Percentiles rank a stretch among this genome's conserved stretches.
These are phyloP conservation scores for Caenorhabditis briggsae DNA, from an alignment of 1,140 invertebrate genomes.

Conservation along the genomic window DNA sequence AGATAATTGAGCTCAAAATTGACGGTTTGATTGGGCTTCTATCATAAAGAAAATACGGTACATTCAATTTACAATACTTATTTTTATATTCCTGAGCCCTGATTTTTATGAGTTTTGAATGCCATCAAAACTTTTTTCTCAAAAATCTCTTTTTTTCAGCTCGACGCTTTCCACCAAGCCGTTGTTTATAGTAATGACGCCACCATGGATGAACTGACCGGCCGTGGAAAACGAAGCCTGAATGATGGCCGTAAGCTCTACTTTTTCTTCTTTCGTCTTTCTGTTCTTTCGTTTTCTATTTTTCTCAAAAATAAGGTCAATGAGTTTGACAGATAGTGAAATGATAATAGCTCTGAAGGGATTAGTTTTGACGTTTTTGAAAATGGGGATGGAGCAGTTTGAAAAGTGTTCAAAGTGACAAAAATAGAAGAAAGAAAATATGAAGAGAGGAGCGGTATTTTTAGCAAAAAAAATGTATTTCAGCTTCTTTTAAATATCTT, in stretches of 20 bases:
- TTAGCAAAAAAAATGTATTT: slow-evolving; percentile 14
- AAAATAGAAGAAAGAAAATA: background rate
- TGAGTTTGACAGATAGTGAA: slow-evolving; percentile 39
- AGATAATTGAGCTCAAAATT: too few species aligned
- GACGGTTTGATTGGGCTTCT: too few species aligned
- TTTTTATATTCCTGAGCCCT: too few species aligned
- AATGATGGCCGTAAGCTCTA: slow-evolving; percentile 42
- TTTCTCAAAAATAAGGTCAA: slow-evolving; percentile 1
- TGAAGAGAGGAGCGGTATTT: too few species aligned
- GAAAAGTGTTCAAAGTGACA: background rate
- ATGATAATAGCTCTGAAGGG: background rate
- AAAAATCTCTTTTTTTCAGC: slow-evolving; percentile 58
- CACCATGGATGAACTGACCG: slow-evolving; percentile 5
- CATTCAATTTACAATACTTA: too few species aligned
- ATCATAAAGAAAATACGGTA: too few species aligned
- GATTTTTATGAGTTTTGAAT: too few species aligned
- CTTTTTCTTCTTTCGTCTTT: background rate
- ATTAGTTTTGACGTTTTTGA: background rate
- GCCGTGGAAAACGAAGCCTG: slow-evolving; percentile 36
- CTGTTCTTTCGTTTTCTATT: background rate
- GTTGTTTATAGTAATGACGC: slow-evolving; percentile 73
- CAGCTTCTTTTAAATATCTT: slow-evolving; percentile 61
- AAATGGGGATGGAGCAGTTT: background rate
- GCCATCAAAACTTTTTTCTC: background rate
- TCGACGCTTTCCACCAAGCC: slow-evolving; percentile 76